Evolutionary conservation across 2,797 vertebrate genomes (phyloP).

Genomic region (Siniperca undulata): DNA sequence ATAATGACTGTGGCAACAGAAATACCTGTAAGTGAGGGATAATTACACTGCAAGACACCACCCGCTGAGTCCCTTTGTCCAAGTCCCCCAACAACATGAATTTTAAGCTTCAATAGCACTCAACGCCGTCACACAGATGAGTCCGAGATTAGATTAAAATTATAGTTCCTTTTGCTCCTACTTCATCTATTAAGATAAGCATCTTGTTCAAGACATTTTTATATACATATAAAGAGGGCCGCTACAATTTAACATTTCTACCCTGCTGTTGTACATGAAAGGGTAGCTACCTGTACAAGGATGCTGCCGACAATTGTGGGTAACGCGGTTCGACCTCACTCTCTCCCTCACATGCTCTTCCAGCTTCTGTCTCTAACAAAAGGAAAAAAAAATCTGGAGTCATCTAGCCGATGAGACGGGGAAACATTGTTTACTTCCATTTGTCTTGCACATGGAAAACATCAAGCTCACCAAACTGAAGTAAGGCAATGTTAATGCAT

Average conservation of each 20-base stretch:
- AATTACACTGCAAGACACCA: slow-evolving; percentile 91
- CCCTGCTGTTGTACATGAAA: slow-evolving; percentile 82
- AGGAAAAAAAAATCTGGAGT: not conserved
- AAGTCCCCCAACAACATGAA: slow-evolving; percentile 90
- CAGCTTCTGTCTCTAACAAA: slow-evolving; percentile 38
- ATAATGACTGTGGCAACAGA: slow-evolving; percentile 90
- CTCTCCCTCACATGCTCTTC: not conserved
- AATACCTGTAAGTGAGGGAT: slow-evolving; percentile 96
- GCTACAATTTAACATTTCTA: slow-evolving; percentile 80
- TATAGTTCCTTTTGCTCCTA: slow-evolving; percentile 94
- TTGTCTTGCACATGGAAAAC: slow-evolving; percentile 47
- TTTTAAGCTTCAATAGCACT: slow-evolving; percentile 94
- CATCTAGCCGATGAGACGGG: not conserved
- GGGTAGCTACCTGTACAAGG: slow-evolving; percentile 71
- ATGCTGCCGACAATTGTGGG: slow-evolving; percentile 33
- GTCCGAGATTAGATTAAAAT: slow-evolving; percentile 97
- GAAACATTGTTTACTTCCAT: slow-evolving; percentile 42
- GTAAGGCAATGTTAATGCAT: slow-evolving; percentile 39
- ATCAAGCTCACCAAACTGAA: slow-evolving; percentile 37
- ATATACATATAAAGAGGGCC: slow-evolving; percentile 75
- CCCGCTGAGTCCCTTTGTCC: slow-evolving; percentile 90
- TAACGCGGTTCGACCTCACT: not conserved
- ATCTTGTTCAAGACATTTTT: slow-evolving; percentile 89
- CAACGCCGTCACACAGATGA: slow-evolving; percentile 87
- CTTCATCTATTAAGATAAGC: slow-evolving; percentile 95